Conservation (phyloP, 2,888 invertebrate genomes). For the Tipula confusa region DNA sequence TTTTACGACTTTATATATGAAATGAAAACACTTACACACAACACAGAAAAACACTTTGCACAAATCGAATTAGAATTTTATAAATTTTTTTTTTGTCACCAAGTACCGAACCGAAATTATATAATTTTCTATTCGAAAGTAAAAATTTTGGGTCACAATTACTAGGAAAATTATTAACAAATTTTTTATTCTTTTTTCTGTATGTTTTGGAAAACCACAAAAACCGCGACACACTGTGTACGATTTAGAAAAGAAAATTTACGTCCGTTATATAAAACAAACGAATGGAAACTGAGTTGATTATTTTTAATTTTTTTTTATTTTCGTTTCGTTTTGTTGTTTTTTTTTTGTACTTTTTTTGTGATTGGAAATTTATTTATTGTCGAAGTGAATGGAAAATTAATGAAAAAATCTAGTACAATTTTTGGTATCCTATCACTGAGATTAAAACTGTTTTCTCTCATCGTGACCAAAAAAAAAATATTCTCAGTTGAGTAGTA, state of each 20-base stretch:
- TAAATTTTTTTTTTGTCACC: no score
- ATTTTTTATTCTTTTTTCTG: background rate
- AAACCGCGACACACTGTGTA: background rate
- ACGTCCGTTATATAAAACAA: background rate
- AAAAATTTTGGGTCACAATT: no score
- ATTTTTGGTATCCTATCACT: background rate
- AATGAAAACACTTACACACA: background rate
- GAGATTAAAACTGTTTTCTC: background rate
- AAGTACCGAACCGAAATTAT: background rate
- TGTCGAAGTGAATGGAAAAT: background rate
- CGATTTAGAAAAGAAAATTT: background rate
- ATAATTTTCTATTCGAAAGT: background rate
- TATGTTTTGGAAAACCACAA: background rate
- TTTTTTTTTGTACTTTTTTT: background rate
- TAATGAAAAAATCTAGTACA: slow-evolving; percentile 7
- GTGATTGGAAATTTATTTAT: no score
- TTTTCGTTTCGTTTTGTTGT: background rate
- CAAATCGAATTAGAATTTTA: background rate
- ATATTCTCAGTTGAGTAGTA: background rate
- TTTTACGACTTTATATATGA: background rate
- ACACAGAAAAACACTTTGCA: background rate
- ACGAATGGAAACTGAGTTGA: background rate
- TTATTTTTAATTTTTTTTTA: background rate
- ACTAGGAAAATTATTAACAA: background rate
- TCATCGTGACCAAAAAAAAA: background rate